Base-by-base conservation (phyloP, 2,888 invertebrate genomes). In the Ophioninae sp. region DNA sequence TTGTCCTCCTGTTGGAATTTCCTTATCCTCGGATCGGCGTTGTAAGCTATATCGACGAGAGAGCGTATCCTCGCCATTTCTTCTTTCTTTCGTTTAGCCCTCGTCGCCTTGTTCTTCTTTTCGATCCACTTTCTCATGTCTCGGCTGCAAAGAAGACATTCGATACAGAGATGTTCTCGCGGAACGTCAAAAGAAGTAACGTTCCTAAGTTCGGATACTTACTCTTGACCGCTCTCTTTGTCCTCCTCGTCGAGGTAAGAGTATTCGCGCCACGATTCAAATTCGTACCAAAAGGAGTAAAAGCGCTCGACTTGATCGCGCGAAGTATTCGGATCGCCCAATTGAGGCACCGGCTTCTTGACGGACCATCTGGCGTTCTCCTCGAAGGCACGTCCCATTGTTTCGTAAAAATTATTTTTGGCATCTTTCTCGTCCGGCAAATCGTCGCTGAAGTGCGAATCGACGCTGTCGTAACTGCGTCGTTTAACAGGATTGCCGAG, bases 181-280 rank as follows among this genome's bases (percentile, higher is more conserved):
- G 59, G 23, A 61, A 13, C 22, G 17, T 81, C 41, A 72, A 39
- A 1, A 72, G 6, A 67, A 58, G 17, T 59, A 3, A 30, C 56
- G 39, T 30, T 13, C 37, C 23, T 56, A 10, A 22, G 6, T 20
- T 20, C 51, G 30, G 17, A 17, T 75, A 90, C 92, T 91, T 83
- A 92, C 92, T 97, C 99, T 92, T 98, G 98, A 0, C 99, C 99
- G 90, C 97, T 98, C 91, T 99, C 99, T 92, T 99, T 99, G 91
- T 99, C 99, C 92, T 99, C 99, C 93, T 99, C 99, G 92, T 99
- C 99, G 87, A 99, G 94, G 92, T 99, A 99, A 1, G 99, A 99
- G 93, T 97, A 99, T 92, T 99, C 99, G 85, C 99, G 95, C 99
- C 99, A 99, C 0, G 99, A 99, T 87, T 99, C 98, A 93, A 99